These are phyloP conservation scores for Felis catus DNA, from an alignment of 2,113 vertebrate genomes.

Conservation along the genomic window DNA sequence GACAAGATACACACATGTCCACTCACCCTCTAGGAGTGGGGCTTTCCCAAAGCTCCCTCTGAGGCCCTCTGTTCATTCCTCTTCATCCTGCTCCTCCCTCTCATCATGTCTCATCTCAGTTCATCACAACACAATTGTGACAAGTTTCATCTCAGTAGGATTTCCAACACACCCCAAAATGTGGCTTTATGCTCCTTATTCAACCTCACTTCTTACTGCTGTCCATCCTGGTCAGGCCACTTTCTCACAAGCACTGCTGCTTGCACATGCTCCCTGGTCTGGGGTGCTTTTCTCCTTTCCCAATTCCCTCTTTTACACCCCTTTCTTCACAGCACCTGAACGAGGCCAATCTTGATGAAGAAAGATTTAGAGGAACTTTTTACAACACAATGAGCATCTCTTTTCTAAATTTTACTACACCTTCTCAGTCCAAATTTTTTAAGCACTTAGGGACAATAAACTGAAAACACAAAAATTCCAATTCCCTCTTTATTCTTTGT, in stretches of 20 bases:
- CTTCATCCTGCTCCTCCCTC: neutral
- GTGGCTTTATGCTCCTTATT: neutral
- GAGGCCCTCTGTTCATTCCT: neutral
- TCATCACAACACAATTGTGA: neutral
- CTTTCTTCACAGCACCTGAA: neutral
- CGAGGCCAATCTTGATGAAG: neutral
- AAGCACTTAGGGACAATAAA: neutral
- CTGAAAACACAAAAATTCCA: neutral
- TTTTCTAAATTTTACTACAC: neutral
- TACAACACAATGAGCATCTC: neutral
- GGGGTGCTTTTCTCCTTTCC: neutral
- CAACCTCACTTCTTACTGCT: neutral
- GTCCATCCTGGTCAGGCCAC: neutral
- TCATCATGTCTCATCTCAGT: neutral
- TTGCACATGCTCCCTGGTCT: no score
- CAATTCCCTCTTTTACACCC: neutral
- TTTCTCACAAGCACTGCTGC: no score
- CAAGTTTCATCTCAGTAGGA: neutral
- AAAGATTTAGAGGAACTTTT: neutral
- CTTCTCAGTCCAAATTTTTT: neutral
- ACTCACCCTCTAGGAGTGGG: neutral
- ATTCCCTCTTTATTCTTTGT: neutral
- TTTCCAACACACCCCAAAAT: neutral
- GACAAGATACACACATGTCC: no score
- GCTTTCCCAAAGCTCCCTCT: neutral